Conservation (phyloP, 2,797 vertebrate genomes). For the Gymnoscopelus braueri region DNA sequence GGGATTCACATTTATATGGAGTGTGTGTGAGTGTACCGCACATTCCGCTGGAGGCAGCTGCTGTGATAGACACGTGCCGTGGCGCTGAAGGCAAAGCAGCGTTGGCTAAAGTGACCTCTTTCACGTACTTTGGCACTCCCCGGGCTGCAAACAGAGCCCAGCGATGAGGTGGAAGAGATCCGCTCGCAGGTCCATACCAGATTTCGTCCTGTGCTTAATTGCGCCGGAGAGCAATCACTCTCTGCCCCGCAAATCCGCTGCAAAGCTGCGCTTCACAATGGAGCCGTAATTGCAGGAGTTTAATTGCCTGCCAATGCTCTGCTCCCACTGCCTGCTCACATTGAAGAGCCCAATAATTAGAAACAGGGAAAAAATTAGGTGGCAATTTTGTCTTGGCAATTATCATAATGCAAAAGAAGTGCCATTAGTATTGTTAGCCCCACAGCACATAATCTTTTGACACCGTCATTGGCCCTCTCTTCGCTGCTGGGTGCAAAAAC, state of each 20-base stretch:
- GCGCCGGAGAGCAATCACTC: constrained; percentile 80
- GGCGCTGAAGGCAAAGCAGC: constrained; percentile 20
- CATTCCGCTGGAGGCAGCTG: constrained; percentile 11
- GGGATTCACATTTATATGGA: constrained; percentile 8
- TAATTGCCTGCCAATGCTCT: constrained; percentile 85
- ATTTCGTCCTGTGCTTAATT: constrained; percentile 83
- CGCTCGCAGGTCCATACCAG: constrained; percentile 71
- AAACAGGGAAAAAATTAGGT: constrained; percentile 82
- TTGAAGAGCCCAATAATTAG: constrained; percentile 86
- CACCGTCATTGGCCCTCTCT: constrained; percentile 74
- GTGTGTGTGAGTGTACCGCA: constrained; percentile 28
- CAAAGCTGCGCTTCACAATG: constrained; percentile 84
- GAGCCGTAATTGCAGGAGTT: constrained; percentile 86
- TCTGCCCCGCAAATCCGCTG: constrained; percentile 80
- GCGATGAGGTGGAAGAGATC: constrained; percentile 67
- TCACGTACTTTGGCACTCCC: constrained; percentile 25
- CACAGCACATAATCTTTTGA: constrained; percentile 77
- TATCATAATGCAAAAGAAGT: constrained; percentile 86
- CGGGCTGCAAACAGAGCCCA: constrained; percentile 55
- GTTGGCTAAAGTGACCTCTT: constrained; percentile 38
- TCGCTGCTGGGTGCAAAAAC: constrained; percentile 72
- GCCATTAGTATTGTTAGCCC: constrained; percentile 80
- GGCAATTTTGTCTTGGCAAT: constrained; percentile 85
- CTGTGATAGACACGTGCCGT: constrained; percentile 17
- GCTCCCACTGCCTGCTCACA: constrained; percentile 79